Base-by-base conservation (phyloP, 2,113 vertebrate species). In the Alosa alosa region DNA sequence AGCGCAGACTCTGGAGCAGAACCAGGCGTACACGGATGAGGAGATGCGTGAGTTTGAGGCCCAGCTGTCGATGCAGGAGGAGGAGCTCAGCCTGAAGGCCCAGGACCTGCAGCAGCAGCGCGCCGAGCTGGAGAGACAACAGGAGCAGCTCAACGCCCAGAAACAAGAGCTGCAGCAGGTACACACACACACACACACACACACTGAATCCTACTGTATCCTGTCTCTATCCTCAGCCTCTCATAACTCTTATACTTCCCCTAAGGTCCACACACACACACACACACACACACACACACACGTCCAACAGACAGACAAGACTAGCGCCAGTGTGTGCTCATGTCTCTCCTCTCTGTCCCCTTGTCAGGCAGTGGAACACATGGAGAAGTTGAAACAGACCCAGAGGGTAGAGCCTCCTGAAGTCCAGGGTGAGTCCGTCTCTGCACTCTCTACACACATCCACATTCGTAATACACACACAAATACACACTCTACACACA, bases 41-140 rank as follows among this genome's bases (percentile, higher is more conserved):
- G 98, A 99, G 88, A 94, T 99, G 92, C 96, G 96, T 82, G 96
- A 98, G 88, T 99, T 97, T 93, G 98, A 99, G 94, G 96, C 93
- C 81, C 96, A 97, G 83, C 96, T 99, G 85, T 90, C 91, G 55
- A 93, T 95, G 88, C 97, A 98, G 92, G 97, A 99, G 92, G 91
- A 95, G 85, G 96, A 98, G 83, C 96, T 99, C 15, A 94, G 91
- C 88, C 93, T 94, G 93, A 98, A 96, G 88, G 93, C 96, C 45
- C 91, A 93, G 36, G 96, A 98, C 44, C 96, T 99, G 89, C 95
- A 97, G 92, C 96, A 96, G 88, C 97, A 98, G 91, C 96, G 95
- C 86, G 96, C 98, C 41, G 97, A 99, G 82, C 93, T 99, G 82
- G 95, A 98, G 85, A 94, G 92, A 82, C 97, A 99, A 84, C 97